Percentiles rank a stretch among this genome's conserved stretches.
Evolutionary conservation across 2,797 vertebrate species (phyloP).

Genomic region (Parauchenoglanis punctatus): DNA sequence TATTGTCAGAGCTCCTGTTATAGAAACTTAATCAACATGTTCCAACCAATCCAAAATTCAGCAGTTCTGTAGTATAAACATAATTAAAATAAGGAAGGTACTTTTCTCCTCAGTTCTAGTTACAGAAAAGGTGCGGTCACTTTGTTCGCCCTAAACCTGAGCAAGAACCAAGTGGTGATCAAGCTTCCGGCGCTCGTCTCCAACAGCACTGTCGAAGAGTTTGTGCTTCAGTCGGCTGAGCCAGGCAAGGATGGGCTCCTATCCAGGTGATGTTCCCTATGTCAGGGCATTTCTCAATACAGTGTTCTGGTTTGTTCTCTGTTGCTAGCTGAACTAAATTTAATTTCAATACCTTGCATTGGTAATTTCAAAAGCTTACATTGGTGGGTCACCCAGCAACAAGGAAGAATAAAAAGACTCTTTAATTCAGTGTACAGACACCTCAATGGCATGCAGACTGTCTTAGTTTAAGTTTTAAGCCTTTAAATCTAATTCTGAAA

Average conservation of each 20-base stretch:
- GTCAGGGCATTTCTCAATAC: background rate
- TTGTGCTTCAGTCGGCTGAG: conserved; percentile 79
- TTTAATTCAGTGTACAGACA: background rate
- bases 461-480: background rate
- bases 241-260: conserved; percentile 75
- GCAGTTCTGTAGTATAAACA: background rate
- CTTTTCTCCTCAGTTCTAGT: conserved; percentile 63
- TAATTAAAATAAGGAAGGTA: background rate
- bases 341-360: background rate
- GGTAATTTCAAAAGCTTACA: background rate
- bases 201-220: conserved; percentile 80
- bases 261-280: conserved; percentile 78
- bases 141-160: conserved; percentile 85
- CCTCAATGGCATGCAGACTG: background rate
- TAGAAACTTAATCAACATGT: background rate
- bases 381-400: background rate
- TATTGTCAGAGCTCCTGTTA: background rate
- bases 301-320: background rate
- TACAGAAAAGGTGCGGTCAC: conserved; percentile 84
- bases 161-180: conserved; percentile 69
- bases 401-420: background rate
- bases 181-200: conserved; percentile 67
- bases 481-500: background rate
- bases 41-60: background rate
- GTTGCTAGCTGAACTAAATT: background rate